These are phyloP conservation scores for Rhinopomastus cyanomelas DNA, from an alignment of 2,113 vertebrate species.

Conservation along the genomic window DNA sequence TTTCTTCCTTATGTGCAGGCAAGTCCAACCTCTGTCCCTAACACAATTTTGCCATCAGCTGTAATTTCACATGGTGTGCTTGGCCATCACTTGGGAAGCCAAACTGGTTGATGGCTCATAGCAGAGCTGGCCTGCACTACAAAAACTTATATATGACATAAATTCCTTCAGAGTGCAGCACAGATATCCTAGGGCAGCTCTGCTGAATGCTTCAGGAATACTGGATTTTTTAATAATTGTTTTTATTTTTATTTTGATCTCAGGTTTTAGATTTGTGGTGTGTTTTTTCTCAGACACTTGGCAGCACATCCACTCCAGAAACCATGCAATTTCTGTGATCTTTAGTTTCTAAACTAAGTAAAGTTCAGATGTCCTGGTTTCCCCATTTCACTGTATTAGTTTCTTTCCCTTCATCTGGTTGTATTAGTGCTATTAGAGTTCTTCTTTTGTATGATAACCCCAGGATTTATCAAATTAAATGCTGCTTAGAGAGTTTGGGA, in stretches of 20 bases:
- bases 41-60: background rate
- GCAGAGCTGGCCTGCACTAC: background rate
- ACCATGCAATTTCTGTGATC: background rate
- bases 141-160: background rate
- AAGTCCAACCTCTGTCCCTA: background rate
- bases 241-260: background rate
- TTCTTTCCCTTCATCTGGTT: background rate
- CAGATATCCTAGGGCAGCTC: background rate
- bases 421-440: background rate
- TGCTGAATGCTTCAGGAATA: background rate
- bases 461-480: constrained; percentile 34
- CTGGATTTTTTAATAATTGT: background rate
- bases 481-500: background rate
- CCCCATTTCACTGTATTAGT: constrained; percentile 25
- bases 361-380: constrained; percentile 3
- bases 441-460: background rate
- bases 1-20: background rate
- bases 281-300: background rate
- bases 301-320: background rate
- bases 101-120: background rate
- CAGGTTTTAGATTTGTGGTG: background rate
- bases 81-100: background rate
- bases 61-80: background rate
- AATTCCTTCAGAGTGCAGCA: background rate
- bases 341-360: constrained; percentile 34